Evolutionary conservation across 2,797 vertebrate species (phyloP).

Genomic region (Chaunax sp.): DNA sequence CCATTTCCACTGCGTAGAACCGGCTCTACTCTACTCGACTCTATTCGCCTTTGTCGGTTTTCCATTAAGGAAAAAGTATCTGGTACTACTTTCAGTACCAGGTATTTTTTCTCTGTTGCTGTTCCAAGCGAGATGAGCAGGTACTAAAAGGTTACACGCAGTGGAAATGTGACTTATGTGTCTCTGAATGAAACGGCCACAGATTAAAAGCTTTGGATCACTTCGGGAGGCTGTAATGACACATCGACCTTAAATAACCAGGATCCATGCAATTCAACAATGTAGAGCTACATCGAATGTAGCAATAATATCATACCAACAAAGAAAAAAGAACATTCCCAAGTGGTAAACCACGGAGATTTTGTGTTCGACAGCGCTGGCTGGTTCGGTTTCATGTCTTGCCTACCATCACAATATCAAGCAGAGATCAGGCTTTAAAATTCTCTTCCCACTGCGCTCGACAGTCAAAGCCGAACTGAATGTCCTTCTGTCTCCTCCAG

Average conservation of each 20-base stretch:
- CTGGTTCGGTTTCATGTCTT: slow-evolving; percentile 17
- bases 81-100: no score
- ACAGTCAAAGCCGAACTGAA: slow-evolving; percentile 33
- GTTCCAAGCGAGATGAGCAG: no score
- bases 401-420: slow-evolving; percentile 25
- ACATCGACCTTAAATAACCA: slow-evolving; percentile 16
- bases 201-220: slow-evolving; percentile 13
- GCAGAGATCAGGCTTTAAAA: slow-evolving; percentile 42
- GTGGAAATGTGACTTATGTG: no score
- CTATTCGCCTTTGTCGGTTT: no score
- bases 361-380: slow-evolving; percentile 10
- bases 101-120: no score
- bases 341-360: not conserved
- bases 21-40: no score
- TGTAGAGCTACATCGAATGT: slow-evolving; percentile 4
- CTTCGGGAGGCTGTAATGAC: slow-evolving; percentile 8
- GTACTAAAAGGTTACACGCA: no score
- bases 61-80: no score
- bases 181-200: slow-evolving; percentile 4
- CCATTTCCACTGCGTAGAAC: no score
- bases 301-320: slow-evolving; percentile 12
- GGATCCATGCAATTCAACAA: not conserved
- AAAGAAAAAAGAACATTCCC: not conserved
- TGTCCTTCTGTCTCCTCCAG: slow-evolving; percentile 26
- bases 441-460: slow-evolving; percentile 20